Evolutionary conservation across 2,888 invertebrate genomes (phyloP).

Genomic region (Bugula neritina): DNA sequence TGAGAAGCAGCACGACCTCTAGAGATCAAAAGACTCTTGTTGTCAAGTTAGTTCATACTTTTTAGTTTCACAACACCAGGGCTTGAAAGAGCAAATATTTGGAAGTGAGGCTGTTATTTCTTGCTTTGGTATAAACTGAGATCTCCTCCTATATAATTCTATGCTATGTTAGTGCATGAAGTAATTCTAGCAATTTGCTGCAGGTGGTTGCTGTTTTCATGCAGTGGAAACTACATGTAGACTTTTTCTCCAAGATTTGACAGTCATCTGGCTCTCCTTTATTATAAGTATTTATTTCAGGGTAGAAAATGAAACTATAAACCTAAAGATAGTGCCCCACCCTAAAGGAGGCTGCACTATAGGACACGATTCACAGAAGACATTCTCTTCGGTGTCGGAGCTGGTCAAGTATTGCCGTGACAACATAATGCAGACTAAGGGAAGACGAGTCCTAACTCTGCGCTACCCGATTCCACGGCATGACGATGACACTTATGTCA

Average conservation of each 20-base stretch:
- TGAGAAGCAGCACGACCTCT: neutral
- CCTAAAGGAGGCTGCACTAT: neutral
- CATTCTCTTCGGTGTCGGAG: neutral
- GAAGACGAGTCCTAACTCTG: neutral
- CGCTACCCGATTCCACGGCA: neutral
- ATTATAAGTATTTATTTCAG: no score
- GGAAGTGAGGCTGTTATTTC: no score
- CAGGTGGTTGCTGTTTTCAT: no score
- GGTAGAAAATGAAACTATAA: neutral
- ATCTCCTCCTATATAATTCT: neutral
- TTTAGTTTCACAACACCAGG: neutral
- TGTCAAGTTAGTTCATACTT: neutral
- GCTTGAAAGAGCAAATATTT: neutral
- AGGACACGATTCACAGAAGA: neutral
- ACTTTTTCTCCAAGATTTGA: no score
- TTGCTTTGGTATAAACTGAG: neutral
- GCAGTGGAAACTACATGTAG: no score
- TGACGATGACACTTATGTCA: no score
- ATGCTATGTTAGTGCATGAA: neutral
- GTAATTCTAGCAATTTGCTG: no score
- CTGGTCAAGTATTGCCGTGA: neutral
- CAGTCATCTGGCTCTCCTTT: no score
- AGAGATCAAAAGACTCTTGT: neutral
- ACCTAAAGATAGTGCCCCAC: neutral
- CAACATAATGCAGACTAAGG: neutral